Percentiles rank a stretch among this genome's conserved stretches.
Evolutionary conservation across 1,140 invertebrate species (phyloP).

Genomic region (Nebria ingens): DNA sequence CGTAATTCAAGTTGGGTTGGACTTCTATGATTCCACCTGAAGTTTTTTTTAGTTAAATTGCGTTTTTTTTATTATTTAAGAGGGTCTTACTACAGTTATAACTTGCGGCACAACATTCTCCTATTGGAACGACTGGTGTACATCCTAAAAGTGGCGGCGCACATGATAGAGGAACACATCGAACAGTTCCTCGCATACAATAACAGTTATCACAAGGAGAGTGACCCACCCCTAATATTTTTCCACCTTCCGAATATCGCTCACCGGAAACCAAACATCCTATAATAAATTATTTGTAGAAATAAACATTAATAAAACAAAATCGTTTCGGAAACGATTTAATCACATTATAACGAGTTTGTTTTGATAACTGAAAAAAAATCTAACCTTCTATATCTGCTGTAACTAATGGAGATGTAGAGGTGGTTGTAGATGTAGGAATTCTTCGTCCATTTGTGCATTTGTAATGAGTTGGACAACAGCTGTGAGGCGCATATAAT

Average conservation of each 20-base stretch:
- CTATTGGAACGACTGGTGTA: constrained; percentile 58
- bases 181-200: constrained; percentile 60
- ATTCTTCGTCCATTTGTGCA: constrained; percentile 42
- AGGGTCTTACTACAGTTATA: constrained; percentile 60
- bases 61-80: background rate
- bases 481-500: constrained; percentile 57
- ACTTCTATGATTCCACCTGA: constrained; percentile 43
- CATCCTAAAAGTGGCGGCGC: constrained; percentile 64
- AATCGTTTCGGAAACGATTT: constrained; percentile 10
- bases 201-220: constrained; percentile 68
- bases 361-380: too few species aligned
- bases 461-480: constrained; percentile 75
- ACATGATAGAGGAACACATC: constrained; percentile 66
- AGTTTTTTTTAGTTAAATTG: constrained; percentile 14
- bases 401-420: constrained; percentile 27
- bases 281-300: too few species aligned
- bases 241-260: constrained; percentile 60
- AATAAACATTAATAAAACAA: too few species aligned
- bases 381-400: constrained; percentile 1
- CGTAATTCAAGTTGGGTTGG: constrained; percentile 41
- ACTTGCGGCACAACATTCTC: constrained; percentile 73
- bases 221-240: constrained; percentile 50
- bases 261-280: constrained; percentile 54
- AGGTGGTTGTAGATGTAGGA: constrained; percentile 22
- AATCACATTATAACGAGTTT: background rate